phyloP scores from a whole-genome alignment of 2,888 invertebrate species.

The Leptinotarsa rubiginosa region DNA sequence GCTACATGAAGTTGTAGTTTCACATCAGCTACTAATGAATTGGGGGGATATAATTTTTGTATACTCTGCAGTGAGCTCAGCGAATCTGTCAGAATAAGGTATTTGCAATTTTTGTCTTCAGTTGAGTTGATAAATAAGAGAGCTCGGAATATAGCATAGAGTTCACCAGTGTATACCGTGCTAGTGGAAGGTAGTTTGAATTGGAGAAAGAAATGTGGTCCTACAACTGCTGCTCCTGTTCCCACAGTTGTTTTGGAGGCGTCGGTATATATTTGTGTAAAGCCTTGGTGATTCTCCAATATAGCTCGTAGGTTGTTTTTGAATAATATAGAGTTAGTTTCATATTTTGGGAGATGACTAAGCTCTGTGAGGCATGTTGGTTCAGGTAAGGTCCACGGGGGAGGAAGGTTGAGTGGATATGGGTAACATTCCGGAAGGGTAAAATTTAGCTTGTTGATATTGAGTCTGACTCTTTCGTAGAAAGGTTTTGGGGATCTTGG shows the following conservation, averaged over 20 bases:
- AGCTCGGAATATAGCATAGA: neutral
- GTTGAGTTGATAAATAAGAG: neutral
- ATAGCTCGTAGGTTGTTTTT: neutral
- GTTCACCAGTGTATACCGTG: neutral
- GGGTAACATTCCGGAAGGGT: neutral
- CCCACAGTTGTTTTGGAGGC: neutral
- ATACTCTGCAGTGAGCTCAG: no score
- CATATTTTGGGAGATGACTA: neutral
- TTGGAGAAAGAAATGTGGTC: neutral
- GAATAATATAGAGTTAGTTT: neutral
- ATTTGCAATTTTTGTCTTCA: neutral
- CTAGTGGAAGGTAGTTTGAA: neutral
- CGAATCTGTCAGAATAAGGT: neutral
- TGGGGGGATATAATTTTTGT: no score
- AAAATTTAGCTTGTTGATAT: neutral
- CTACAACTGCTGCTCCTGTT: neutral
- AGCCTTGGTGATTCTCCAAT: neutral
- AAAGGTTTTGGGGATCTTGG: neutral
- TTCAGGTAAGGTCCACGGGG: neutral
- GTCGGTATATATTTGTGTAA: neutral
- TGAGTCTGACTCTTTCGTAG: neutral
- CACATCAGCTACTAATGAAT: no score
- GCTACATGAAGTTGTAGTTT: no score
- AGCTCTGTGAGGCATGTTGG: constrained; percentile 6
- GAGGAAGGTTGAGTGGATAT: neutral